Base-by-base conservation (phyloP, 1,140 invertebrate species). In the Pseudomyrmex dendroicus region DNA sequence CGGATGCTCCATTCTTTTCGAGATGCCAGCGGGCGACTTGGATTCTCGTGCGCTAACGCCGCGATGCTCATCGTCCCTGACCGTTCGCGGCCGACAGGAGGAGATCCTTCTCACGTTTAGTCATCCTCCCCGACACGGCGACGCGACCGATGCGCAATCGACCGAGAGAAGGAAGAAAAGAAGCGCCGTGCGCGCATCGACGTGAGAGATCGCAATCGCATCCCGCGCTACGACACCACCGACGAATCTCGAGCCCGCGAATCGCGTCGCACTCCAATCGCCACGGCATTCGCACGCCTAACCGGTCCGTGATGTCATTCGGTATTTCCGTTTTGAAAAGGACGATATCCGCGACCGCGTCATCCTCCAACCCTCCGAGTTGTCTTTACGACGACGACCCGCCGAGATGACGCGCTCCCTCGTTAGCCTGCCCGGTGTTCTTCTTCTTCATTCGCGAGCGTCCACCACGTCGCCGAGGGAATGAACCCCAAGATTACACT, bases 291-390 rank as follows among this genome's bases (percentile, higher is more conserved):
- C 20, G 62, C 77, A 78, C 80, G 78, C 84, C 76, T 7, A 35
- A 91, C 89, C 89, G 88, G 89, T 91, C 89, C 73, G 78, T 92
- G 91, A 91, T 90, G 90, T 92, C 90, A 92, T 73, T 84, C 77
- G 59, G 85, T 89, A 89, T 91, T 90, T 91, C 86, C 85, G 88
- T 83, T 88, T 86, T 74, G 67, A 85, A 91, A 86, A 73, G 82
- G 54, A 68, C 56, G 63, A 48, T 59, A 63, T 13, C 52, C 59
- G 72, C 22, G 56, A 3, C 12, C 67, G 70, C 70, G 78, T 83
- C 82, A 78, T 48, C 52, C 15, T 83, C 35, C 61, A 86, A 87
- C 73, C 50, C 82, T n/a, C 64, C 62, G 64, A 35, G 35, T 57
- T 10, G 12, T 10, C 13, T 52, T 13, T 12, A 17, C 1, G 7